Evolutionary conservation across 2,797 vertebrate species (phyloP), one percentile per base, ranked within the genome.

Genomic region (Myotis daubentonii): DNA sequence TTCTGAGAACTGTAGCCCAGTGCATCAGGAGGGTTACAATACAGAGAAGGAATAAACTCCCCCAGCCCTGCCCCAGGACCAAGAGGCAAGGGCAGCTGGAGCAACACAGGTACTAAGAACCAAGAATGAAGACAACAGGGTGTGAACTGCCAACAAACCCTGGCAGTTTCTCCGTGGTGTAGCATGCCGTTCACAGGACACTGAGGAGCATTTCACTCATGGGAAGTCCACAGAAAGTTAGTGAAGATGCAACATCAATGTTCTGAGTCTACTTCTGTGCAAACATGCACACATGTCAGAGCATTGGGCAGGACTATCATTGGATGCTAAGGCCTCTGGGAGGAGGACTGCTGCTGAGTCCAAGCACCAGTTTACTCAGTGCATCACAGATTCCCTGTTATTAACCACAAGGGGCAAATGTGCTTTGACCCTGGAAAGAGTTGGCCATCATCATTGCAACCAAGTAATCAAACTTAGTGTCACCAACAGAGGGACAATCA

Each of bases 81-180:
- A 81, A 62, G 60, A 62, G 11, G 53, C 66, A 88, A n/a, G 49
- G 71, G 62, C 72, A 91, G 78, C 70, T 1, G 74, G 53, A n/a
- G 71, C 57, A 85, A 12, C 51, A 23, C 16, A 25, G 23, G 51
- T 0, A 11, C 19, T 53, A 23, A 49, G 38, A 68, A 36, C 47
- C 79, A 23, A 25, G 41, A 41, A 20, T 15, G 89, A 70, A 20
- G 38, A 13, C 8, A 2, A 19, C n/a, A 57, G 0, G 20, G 7
- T 5, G 16, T 36, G 19, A 60, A 66, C 30, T 1, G 23, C 47
- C 28, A 20, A 47, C 13, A 53, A 68, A 44, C 3, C 22, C 17
- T 0, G 41, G 79, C 28, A 87, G 28, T 3, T n/a, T n/a, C 15
- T 2, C 57, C 25, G 28, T 0, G 19, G 38, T 65, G 15, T 0